Conservation (phyloP, 2,797 vertebrate genomes). For the Menidia menidia region DNA sequence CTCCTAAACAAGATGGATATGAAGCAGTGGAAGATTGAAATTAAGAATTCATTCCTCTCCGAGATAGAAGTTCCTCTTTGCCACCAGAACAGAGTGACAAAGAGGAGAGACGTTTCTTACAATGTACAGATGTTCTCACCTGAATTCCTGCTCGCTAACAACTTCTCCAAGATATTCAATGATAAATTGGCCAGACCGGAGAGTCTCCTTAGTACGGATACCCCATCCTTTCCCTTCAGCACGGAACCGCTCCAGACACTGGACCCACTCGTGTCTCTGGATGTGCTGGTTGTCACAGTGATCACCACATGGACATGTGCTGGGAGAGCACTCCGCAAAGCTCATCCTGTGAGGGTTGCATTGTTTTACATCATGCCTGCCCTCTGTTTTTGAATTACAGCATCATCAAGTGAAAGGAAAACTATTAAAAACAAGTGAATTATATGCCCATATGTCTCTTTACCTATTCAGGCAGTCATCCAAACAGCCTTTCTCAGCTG, state of each 20-base stretch:
- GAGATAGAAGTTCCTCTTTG: neutral
- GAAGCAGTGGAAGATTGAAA: constrained; percentile 12
- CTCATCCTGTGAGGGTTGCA: constrained; percentile 88
- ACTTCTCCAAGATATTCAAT: constrained; percentile 99
- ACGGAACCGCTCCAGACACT: constrained; percentile 96
- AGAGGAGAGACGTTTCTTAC: too few relatives aligned
- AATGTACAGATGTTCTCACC: constrained; percentile 74
- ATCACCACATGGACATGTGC: constrained; percentile 92
- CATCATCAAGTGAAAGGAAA: neutral
- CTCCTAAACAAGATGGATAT: constrained; percentile 81
- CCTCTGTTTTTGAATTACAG: neutral
- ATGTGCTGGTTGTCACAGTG: constrained; percentile 96
- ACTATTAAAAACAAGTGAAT: neutral
- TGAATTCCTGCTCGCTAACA: constrained; percentile 97
- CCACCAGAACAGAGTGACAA: neutral
- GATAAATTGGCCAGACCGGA: constrained; percentile 96
- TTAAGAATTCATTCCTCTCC: neutral
- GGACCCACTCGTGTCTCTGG: constrained; percentile 98
- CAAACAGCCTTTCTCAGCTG: constrained; percentile 87
- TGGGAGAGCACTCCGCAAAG: constrained; percentile 95
- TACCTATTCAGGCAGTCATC: constrained; percentile 98
- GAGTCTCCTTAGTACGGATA: constrained; percentile 94
- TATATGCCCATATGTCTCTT: neutral
- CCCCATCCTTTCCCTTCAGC: constrained; percentile 99
- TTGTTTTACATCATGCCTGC: neutral